Percentiles rank a stretch among this genome's conserved stretches.
Conservation (phyloP, 2,797 vertebrate genomes). For the Synaphobranchus kaupii region DNA sequence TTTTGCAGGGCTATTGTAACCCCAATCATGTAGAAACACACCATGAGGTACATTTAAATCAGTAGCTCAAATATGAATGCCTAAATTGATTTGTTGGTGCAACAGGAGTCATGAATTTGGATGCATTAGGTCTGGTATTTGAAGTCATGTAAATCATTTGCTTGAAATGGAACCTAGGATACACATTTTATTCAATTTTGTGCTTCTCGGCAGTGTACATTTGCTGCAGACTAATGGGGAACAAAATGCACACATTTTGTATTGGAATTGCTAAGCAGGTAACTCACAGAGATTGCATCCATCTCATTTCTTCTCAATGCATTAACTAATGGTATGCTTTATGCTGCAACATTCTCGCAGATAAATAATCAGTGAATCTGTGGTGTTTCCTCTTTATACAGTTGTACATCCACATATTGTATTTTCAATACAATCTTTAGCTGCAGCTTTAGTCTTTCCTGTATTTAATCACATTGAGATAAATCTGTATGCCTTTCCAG, state of each 20-base stretch:
- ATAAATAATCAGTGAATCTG: neutral
- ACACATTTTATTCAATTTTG: neutral
- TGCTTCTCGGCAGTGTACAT: neutral
- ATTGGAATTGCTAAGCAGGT: neutral
- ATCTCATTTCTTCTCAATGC: too few relatives aligned
- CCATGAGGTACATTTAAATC: neutral
- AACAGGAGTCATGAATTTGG: neutral
- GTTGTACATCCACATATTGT: neutral
- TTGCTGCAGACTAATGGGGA: neutral
- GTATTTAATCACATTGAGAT: neutral
- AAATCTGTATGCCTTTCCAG: neutral
- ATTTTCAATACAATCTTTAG: neutral
- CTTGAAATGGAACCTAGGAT: neutral
- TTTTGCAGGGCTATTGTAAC: conserved; percentile 26
- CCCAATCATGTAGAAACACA: conserved; percentile 11
- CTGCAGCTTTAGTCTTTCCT: neutral
- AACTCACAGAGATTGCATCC: neutral
- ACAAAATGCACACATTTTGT: neutral
- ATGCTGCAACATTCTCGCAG: neutral
- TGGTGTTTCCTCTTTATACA: neutral
- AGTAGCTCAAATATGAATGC: neutral
- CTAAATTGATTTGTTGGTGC: neutral
- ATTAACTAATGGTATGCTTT: neutral
- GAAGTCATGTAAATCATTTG: neutral
- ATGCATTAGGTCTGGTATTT: neutral